Base-by-base conservation (phyloP, 1,140 invertebrate genomes). In the Bombus confusus region DNA sequence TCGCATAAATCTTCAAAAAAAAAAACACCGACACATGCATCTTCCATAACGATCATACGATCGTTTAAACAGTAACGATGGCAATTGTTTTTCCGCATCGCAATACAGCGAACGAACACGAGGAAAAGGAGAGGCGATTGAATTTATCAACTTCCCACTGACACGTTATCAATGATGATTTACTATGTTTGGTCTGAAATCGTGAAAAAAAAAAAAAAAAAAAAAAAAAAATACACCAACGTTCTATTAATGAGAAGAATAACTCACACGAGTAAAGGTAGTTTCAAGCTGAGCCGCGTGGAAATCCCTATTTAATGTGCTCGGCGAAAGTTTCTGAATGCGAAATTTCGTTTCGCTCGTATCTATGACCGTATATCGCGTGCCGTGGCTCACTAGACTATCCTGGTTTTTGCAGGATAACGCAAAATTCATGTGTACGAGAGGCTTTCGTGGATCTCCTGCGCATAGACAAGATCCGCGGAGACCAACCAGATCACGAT, bases 261-360 rank as follows among this genome's bases (percentile, higher is more conserved):
- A 73, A 73, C 39, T 73, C 22, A 28, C 15, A 6, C 37, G 34
- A 57, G 47, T 57, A 80, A 57, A 57, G 34, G 37, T 31, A 31
- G 25, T 52, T 82, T 52, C 22, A 66, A 43, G 5, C 18, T 22
- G 47, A 52, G 22, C 28, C 13, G 28, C 59, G 59, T 25, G 80
- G 15, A 76, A 76, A 83, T 83, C 72, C 47, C 59, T 22, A 22
- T 64, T 82, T 74, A 83, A 66, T 66, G 72, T 28, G 31, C 57
- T 39, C 8, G 31, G 59, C 10, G 39, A 76, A 83, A 76, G 57
- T 83, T 83, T 76, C 28, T 52, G 22, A 66, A 82, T 66, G 41
- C 25, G 15, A 66, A 64, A 76, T 83, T 74, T 66, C 43, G 25
- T 47, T 74, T 43, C 41, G 72, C 71, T 25, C 28, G 57, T 47